phyloP scores from a whole-genome alignment of 92 coral and sea anemone species.

The Virgularia gustaviana region DNA sequence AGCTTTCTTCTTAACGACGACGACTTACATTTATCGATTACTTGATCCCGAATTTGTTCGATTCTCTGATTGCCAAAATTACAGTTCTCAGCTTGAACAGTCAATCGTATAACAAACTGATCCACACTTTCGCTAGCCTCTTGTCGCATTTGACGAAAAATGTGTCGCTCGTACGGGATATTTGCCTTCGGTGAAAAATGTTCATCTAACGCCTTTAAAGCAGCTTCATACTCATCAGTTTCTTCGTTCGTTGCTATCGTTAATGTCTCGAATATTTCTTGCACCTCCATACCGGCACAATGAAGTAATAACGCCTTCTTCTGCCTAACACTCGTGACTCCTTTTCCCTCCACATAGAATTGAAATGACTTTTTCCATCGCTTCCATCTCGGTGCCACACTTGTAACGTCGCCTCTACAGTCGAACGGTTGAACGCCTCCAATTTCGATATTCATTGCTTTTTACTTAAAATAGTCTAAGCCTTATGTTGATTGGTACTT shows the following conservation, averaged over 20 bases:
- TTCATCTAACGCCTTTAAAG: background rate
- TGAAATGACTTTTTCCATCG: conserved; percentile 56
- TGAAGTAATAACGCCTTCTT: conserved; percentile 24
- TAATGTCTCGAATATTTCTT: conserved; percentile 17
- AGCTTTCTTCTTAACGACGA: conserved; percentile 29
- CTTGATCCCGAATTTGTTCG: conserved; percentile 56
- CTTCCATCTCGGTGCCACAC: conserved; percentile 51
- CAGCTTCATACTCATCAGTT: background rate
- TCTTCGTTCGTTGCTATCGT: background rate
- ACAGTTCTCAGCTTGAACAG: conserved; percentile 30
- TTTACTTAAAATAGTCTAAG: conserved; percentile 23
- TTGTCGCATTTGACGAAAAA: conserved; percentile 10
- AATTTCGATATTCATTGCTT: conserved; percentile 43
- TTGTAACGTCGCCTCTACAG: conserved; percentile 48
- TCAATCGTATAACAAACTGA: conserved; percentile 28
- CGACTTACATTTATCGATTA: conserved; percentile 47
- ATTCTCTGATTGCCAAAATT: background rate
- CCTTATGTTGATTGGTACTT: conserved; percentile 26
- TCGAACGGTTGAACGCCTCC: conserved; percentile 50
- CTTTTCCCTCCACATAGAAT: conserved; percentile 54
- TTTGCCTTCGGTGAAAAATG: conserved; percentile 1
- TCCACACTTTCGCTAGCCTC: conserved; percentile 2
- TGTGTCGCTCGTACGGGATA: conserved; percentile 23
- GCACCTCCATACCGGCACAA: conserved; percentile 13
- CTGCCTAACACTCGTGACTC: conserved; percentile 29